Evolutionary conservation across 2,113 vertebrate species (phyloP), one percentile per base, ranked within the genome.

Genomic region (Neofelis nebulosa): DNA sequence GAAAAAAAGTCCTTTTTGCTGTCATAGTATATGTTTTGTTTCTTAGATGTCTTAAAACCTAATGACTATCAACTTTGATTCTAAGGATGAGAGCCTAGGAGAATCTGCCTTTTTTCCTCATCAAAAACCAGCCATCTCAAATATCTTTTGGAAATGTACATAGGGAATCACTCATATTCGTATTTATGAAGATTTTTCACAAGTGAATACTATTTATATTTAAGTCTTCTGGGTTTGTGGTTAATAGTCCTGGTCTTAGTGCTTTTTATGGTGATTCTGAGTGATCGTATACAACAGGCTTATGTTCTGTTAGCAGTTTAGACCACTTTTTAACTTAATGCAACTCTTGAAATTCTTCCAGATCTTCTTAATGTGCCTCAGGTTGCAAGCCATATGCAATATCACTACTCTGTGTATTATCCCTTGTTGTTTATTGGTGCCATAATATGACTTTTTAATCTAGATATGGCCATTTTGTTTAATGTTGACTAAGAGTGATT

Each of bases 401-500:
- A 8, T 29, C 8, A 27, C 7, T 52, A 0, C 4, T 41, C 23
- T 93, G 0, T 0, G 0, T 69, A 33, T 29, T 61, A 38, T 41
- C 33, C 10, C n/a, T 2, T 81, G 3, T 65, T 41, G 29, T 55
- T 73, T 84, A 45, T 33, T 96, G 63, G 27, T 80, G 36, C 86
- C 71, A 0, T 81, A 48, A 52, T 48, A 12, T 27, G 27, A 63
- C 19, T 80, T 82, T 31, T 85, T 74, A 57, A 50, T 74, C n/a
- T 65, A 80, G 36, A 63, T 83, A 27, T 33, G 74, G 38, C 80
- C 38, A 61, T 80, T 91, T 93, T 88, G 57, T 91, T 83, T 80
- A 81, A 78, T 79, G 19, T 25, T 92, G 89, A 55, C 41, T 36
- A 50, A 63, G 48, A 76, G n/a, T 78, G 88, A 38, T 76, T 71